Evolutionary conservation across 2,797 vertebrate species (phyloP).

Genomic region (Syngnathus rostellatus): DNA sequence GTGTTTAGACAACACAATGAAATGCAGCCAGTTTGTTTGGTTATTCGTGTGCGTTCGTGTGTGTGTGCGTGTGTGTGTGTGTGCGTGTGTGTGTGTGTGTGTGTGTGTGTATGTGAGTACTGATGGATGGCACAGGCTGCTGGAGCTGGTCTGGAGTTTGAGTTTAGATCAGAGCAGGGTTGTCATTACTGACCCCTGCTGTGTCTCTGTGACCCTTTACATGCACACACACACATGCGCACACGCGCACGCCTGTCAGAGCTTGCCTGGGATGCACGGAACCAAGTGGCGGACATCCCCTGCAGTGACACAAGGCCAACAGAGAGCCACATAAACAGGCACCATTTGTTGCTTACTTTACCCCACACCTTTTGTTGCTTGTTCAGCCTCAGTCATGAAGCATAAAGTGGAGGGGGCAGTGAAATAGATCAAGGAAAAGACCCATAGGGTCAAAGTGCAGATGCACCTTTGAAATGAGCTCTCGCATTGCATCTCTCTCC

Average conservation of each 20-base stretch:
- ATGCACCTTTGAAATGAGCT: constrained; percentile 53
- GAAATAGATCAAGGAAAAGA: constrained; percentile 27
- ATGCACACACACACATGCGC: background rate
- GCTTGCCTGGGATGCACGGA: constrained; percentile 33
- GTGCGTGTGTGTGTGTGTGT: constrained; percentile 5
- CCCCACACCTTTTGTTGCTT: constrained; percentile 50
- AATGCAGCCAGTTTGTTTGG: constrained; percentile 50
- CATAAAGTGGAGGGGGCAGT: background rate
- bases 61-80: constrained; percentile 8
- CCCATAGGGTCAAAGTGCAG: constrained; percentile 25
- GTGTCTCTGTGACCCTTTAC: constrained; percentile 55
- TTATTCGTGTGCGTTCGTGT: constrained; percentile 6
- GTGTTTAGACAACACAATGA: constrained; percentile 60
- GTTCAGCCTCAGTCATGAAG: constrained; percentile 20
- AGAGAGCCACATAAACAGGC: constrained; percentile 29
- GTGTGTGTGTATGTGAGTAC: constrained; percentile 13
- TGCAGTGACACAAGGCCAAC: constrained; percentile 23
- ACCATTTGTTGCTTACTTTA: constrained; percentile 62
- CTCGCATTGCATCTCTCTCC: constrained; percentile 52
- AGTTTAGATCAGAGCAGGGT: constrained; percentile 64
- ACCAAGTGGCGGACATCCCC: constrained; percentile 39
- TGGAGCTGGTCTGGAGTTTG: constrained; percentile 60
- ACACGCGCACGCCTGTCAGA: constrained; percentile 44
- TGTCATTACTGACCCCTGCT: constrained; percentile 61
- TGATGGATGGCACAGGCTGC: constrained; percentile 59